Base-by-base conservation (phyloP, 2,113 vertebrate genomes). In the Psophia crepitans region DNA sequence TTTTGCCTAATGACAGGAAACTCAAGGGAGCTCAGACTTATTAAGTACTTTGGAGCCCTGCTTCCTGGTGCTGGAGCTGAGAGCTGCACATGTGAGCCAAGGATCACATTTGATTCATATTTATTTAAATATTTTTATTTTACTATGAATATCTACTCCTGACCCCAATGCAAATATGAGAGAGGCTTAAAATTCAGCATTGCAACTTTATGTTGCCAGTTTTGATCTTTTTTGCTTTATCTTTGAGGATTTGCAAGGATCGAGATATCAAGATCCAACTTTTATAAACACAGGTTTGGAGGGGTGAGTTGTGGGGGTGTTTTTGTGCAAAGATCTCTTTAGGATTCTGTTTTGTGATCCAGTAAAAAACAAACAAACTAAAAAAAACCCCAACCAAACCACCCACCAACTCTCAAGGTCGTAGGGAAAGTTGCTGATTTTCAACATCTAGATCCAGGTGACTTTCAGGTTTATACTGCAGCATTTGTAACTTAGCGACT, bases 261-360 rank as follows among this genome's bases (percentile, higher is more conserved):
- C 4, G 43, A 63, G 54, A 20, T n/a, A 21, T 12, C 8, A 8
- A 82, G 16, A 8, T 30, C 11, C 14, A 57, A 6, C 5, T 65
- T 74, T 18, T 23, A 19, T 32, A 58, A 66, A 11, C 3, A 5
- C 12, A 9, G 12, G 3, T 60, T 46, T 81, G 35, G 33, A 22
- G 15, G 9, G 8, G 12, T 37, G 33, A 8, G 4, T 53, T 37
- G 16, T 8, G 8, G 27, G 5, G 1, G 3, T 74, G 3, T n/a
- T 68, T 57, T 30, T 35, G 30, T 60, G n/a, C 19, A 28, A 43
- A 65, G 5, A 8, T 66, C 24, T 63, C 18, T 41, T 65, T 19
- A 57, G 20, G 41, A 4, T 76, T 89, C 60, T 93, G 30, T 4
- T 68, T 66, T 48, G 16, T 39, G 30, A 8, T n/a, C 10, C 6